Evolutionary conservation across 1,140 invertebrate genomes (phyloP).

Genomic region (Drosophila pallidifrons): DNA sequence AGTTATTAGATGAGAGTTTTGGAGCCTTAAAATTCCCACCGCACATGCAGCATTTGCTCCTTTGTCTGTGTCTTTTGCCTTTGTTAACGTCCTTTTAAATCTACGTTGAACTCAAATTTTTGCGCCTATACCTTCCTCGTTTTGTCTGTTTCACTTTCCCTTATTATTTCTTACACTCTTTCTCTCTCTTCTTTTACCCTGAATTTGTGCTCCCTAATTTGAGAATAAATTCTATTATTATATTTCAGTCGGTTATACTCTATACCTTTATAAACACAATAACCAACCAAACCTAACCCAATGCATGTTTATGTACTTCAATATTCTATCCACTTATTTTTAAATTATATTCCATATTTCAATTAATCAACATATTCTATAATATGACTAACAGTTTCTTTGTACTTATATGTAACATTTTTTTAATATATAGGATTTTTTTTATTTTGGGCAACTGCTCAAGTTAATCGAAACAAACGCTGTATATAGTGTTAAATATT

Average conservation of each 20-base stretch:
- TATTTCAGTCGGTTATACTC: constrained; percentile 1
- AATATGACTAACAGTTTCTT: constrained; percentile 35
- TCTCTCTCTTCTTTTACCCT: constrained; percentile 3
- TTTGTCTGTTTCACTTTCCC: constrained; percentile 35
- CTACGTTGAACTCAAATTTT: constrained; percentile 58
- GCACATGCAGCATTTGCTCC: constrained; percentile 65
- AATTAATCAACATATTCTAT: constrained; percentile 2
- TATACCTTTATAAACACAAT: constrained; percentile 20
- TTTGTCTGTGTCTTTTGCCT: constrained; percentile 72
- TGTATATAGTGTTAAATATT: constrained; percentile 59
- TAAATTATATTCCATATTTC: constrained; percentile 25
- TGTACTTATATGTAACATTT: constrained; percentile 22
- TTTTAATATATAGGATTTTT: constrained; percentile 22
- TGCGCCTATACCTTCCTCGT: constrained; percentile 49
- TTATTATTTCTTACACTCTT: constrained; percentile 27
- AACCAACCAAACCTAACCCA: constrained; percentile 4
- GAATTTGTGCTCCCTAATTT: constrained; percentile 24
- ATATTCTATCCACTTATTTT: constrained; percentile 4
- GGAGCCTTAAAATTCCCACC: constrained; percentile 52
- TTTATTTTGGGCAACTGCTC: constrained; percentile 40
- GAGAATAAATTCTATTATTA: constrained; percentile 16
- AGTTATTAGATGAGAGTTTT: constrained; percentile 76
- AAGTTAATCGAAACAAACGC: constrained; percentile 29
- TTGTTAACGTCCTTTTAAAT: constrained; percentile 56
- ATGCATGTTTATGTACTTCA: constrained; percentile 33